Evolutionary conservation across 2,113 vertebrate species (phyloP), one percentile per base, ranked within the genome.

Genomic region (Ellobius talpinus): DNA sequence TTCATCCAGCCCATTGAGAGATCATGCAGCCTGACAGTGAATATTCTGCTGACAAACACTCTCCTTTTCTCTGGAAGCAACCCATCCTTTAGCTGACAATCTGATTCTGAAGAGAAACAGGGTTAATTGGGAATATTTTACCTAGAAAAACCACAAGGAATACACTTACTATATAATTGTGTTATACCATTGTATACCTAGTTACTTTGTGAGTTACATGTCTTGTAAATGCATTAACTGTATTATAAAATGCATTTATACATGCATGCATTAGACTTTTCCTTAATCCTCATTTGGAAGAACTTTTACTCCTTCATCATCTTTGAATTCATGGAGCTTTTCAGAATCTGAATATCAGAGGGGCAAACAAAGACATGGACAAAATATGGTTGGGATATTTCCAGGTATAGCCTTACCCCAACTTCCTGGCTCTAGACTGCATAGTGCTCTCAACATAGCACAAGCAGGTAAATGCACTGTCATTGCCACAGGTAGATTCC

Each of bases 101-200:
- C 33, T 86, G 68, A 3, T 86, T 84, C 21, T 42, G 13, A 79
- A 78, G 0, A 74, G 42, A 90, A 79, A 85, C 87, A 87, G 78
- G 50, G 89, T 10, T 96, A 19, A 58, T 24, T 94, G n/a, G 10
- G 36, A 96, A 12, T 76, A 78, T 45, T 96, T 96, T 72, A 89
- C 1, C 42, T 24, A 65, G n/a, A 94, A 87, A 88, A 93, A 12
- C 1, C 21, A 42, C 36, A 61, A 85, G n/a, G 9, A 68, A 16
- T 70, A 95, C 68, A 33, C 84, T 93, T 24, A 79, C 74, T 52
- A 55, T 68, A 77, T 0, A 88, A 36, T 84, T 66, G 52, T 42
- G 58, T 47, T 31, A 77, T 77, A 77, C 42, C 3, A 52, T 74
- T 87, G 87, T 81, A 87, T 93, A 96, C 39, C 58, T 82, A 92